Base-by-base conservation (phyloP, 2,113 vertebrate species). In the Cheirogaleus medius region DNA sequence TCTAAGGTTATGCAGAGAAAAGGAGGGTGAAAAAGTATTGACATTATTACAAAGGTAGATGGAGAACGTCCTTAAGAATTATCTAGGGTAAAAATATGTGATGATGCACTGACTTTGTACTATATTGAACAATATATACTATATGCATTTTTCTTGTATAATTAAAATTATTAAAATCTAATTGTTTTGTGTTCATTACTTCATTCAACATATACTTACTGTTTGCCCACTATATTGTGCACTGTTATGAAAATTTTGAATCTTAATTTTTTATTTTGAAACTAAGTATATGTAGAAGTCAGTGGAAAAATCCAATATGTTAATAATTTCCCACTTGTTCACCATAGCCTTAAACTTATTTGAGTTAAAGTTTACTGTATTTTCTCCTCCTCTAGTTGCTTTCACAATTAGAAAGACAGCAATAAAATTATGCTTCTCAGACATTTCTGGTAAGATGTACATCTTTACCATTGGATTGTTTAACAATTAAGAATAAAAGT, bases 71-170 rank as follows among this genome's bases (percentile, higher is more conserved):
- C 15, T 58, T 88, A 77, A 87, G 60, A 12, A 39, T 47, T 42
- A 83, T 32, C n/a, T 47, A 91, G 68, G 21, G 27, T 83, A 63
- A 88, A 94, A 83, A 83, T 92, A n/a, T 83, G n/a, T 87, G 56
- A 32, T 74, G 44, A 69, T 42, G 23, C 60, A 37, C 49, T 52
- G 23, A 76, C 9, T 76, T 32, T 78, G 17, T 82, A 74, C 42
- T 83, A 27, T 54, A 44, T 34, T 13, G 34, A 82, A 76, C 3
- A 52, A 37, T 63, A 44, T 78, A 63, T 63, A 20, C 77, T 42
- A 9, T 58, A 76, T 52, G 49, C 86, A 82, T 91, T 90, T 84
- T 91, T 42, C 42, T 42, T 69, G 2, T 52, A n/a, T 14, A 23
- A 52, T 49, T 56, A 60, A 87, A 87, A 92, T 88, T 84, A 21